These are phyloP conservation scores for Nesogale talazaci DNA, from an alignment of 2,113 vertebrate genomes.

Conservation along the genomic window DNA sequence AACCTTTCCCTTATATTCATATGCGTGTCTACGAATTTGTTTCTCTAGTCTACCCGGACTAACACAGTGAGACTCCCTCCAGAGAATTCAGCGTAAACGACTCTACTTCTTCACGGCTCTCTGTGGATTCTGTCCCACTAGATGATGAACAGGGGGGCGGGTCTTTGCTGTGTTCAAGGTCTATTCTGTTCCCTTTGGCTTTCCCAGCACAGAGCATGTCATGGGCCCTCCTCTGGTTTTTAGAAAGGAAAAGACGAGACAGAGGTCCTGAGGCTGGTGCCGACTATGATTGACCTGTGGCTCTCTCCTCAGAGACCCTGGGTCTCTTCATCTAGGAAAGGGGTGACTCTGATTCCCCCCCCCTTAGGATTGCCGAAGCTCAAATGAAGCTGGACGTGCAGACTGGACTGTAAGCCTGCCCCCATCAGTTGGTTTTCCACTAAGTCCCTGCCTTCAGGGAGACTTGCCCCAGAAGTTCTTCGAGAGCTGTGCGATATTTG, in stretches of 20 bases:
- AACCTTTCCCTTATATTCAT: no score
- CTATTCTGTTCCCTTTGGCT: background rate
- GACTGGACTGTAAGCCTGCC: background rate
- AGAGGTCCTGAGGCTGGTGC: background rate
- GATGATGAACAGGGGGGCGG: no score
- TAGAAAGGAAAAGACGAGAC: background rate
- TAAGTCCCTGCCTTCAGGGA: background rate
- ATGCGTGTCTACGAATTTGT: no score
- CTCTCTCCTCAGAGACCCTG: background rate
- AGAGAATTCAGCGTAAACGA: background rate
- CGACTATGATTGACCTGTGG: background rate
- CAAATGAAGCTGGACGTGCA: background rate
- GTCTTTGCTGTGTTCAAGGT: background rate
- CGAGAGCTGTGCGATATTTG: background rate
- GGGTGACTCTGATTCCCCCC: background rate
- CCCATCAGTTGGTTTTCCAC: background rate
- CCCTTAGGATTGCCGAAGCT: background rate
- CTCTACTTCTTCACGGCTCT: background rate
- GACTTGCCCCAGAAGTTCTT: background rate
- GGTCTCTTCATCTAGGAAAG: background rate
- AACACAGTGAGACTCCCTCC: background rate
- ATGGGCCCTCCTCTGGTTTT: no score
- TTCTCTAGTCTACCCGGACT: no score
- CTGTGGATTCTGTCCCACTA: background rate
- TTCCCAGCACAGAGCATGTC: background rate